Evolutionary conservation across 2,797 vertebrate species (phyloP).

Genomic region (Botia kubotai): DNA sequence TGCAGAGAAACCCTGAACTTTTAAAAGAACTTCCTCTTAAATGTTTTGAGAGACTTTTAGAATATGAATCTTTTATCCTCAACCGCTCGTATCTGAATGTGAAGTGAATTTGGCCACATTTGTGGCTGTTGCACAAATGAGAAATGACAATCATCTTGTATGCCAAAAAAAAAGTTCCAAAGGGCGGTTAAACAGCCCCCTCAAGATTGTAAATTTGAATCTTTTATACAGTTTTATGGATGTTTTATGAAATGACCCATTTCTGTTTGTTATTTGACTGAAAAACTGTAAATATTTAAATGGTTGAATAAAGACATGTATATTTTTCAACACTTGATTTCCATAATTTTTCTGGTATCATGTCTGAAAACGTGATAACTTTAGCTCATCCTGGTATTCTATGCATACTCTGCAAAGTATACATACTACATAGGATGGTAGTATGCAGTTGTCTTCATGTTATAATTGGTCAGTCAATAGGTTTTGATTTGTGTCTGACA

Average conservation of each 20-base stretch:
- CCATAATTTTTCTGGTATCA: not conserved
- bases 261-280: constrained; percentile 14
- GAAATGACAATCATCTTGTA: constrained; percentile 45
- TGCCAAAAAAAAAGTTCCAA: constrained; percentile 51
- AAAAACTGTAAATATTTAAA: constrained; percentile 60
- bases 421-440: too few species aligned
- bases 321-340: constrained; percentile 20
- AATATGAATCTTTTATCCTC: not conserved
- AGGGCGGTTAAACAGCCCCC: constrained; percentile 23
- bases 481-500: too few species aligned
- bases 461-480: too few species aligned
- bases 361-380: too few species aligned
- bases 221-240: constrained; percentile 50
- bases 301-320: constrained; percentile 58
- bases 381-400: too few species aligned
- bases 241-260: constrained; percentile 23
- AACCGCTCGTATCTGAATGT: constrained; percentile 44
- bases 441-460: too few species aligned
- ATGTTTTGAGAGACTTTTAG: constrained; percentile 28
- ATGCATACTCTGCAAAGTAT: too few species aligned
- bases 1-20: not conserved
- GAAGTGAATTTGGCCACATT: not conserved
- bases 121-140: not conserved
- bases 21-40: constrained; percentile 11
- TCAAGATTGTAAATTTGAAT: constrained; percentile 12